Evolutionary conservation across 2,797 vertebrate species (phyloP), one percentile per base, ranked within the genome.

Genomic region (Cyclopterus lumpus): DNA sequence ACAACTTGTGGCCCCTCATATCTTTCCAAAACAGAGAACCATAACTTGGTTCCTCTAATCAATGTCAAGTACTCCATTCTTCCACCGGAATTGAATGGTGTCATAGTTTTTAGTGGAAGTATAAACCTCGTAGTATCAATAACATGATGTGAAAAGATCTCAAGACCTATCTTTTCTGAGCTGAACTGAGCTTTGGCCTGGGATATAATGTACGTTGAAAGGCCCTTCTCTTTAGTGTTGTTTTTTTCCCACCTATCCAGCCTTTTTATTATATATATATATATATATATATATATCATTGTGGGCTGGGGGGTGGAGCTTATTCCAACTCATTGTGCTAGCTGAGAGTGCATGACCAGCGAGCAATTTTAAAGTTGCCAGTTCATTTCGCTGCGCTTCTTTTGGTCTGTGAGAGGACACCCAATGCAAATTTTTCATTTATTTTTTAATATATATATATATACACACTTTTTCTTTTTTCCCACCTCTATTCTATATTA

Each of bases 51-150:
- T 58, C 6, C 11, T 36, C 20, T 66, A 55, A 68, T 74, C 16
- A 16, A 51, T 71, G 12, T 61, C 24, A 71, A 51, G 12, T 20
- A 30, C 6, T 51, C 67, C 18, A 32, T 67, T 67, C 32, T 59
- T 59, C 38, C 18, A 20, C 16, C 1, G 3, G 58, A 48, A 67
- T 63, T 72, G 64, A 73, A 24, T 42, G 6, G 18, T 64, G 42
- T 66, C 24, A 40, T 34, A 48, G 16, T 6, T 28, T 38, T 54
- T 24, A 48, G 8, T 67, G 3, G n/a, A 44, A 42, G 24, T 36
- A 16, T 4, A 36, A 36, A 36, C 69, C 5, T 18, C 6, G 44
- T 15, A 34, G 7, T 53, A 8, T 46, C 38, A 44, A 16, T 16
- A 2, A 20, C 59, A 46, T 38, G 40, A 30, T 60, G n/a, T 65